Base-by-base conservation (phyloP, 2,888 invertebrate species). In the Latrodectus elegans region DNA sequence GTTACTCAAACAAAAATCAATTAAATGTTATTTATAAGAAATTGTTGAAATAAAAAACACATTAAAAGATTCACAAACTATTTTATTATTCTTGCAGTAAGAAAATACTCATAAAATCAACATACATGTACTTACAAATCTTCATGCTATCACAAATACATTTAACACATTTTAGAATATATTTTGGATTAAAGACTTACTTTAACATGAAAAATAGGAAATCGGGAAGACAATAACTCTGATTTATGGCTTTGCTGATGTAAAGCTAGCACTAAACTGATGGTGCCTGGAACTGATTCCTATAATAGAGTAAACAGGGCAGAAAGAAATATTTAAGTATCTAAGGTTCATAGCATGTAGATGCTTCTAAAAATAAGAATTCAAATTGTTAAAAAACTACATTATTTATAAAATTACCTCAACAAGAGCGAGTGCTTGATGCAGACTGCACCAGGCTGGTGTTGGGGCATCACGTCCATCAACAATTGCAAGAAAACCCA, bases 391-490 rank as follows among this genome's bases (percentile, higher is more conserved):
- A 14, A 55, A 3, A 74, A 26, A 15, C 1, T n/a, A 15, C 38
- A 10, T 15, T 6, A 10, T 14, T 68, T 68, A n/a, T 12, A 22
- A 55, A 49, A 89, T 90, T 90, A 92, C 92, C 91, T 92, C 91
- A 79, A 92, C 91, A 70, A 91, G 85, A 84, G 91, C 91, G 52
- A 92, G 90, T 15, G 92, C 90, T 89, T 92, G 92, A 82, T 92
- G 91, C 71, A 92, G 89, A 4, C 91, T 90, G 87, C 91, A 91
- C 83, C 92, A 90, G 14, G 91, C 91, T 22, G 91, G 91, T 15
- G 91, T 88, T 1, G 91, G 90, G n/a, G 91, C 91, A 11, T 91
- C 91, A 14, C 91, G 90, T 65, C 92, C 91, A 89, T 92, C 89
- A 11, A 90, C 89, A 26, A 90, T 51, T 26, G 88, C 72, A 8